These are phyloP conservation scores for Anolis sagrei DNA, from an alignment of 2,113 vertebrate genomes.

Conservation along the genomic window DNA sequence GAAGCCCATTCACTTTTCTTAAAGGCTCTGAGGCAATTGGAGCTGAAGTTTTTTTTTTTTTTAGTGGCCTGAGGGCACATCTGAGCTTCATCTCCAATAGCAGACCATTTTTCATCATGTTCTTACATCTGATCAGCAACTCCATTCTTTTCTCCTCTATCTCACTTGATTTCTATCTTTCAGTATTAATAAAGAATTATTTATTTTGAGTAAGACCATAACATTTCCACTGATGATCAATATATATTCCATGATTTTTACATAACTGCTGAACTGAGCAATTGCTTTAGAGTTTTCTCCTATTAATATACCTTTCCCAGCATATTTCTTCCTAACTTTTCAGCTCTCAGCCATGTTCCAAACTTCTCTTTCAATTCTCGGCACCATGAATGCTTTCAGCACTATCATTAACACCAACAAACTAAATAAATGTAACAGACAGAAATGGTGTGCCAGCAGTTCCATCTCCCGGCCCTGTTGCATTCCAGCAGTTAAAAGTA, in stretches of 20 bases:
- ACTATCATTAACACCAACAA: slow-evolving; percentile 30
- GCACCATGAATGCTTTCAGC: slow-evolving; percentile 19
- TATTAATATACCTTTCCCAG: background rate
- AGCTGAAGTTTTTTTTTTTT: background rate
- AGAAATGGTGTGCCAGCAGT: slow-evolving; percentile 27
- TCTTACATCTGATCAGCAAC: background rate
- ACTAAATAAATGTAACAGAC: slow-evolving; percentile 13
- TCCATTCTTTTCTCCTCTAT: background rate
- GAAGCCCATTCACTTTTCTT: background rate
- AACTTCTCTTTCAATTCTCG: slow-evolving; percentile 4
- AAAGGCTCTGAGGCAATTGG: background rate
- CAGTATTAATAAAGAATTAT: background rate
- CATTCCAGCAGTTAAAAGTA: slow-evolving; percentile 35
- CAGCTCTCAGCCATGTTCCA: slow-evolving; percentile 1
- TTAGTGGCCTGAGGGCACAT: background rate
- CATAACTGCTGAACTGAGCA: background rate
- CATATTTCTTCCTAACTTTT: background rate
- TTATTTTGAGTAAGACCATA: background rate
- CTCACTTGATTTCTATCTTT: background rate
- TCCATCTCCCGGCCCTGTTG: slow-evolving; percentile 23
- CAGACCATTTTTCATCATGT: background rate
- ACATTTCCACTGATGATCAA: background rate
- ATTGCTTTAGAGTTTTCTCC: background rate
- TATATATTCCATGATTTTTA: background rate
- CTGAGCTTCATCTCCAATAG: background rate